phyloP scores from a whole-genome alignment of 1,140 invertebrate species.

The Neotoxoptera formosana region DNA sequence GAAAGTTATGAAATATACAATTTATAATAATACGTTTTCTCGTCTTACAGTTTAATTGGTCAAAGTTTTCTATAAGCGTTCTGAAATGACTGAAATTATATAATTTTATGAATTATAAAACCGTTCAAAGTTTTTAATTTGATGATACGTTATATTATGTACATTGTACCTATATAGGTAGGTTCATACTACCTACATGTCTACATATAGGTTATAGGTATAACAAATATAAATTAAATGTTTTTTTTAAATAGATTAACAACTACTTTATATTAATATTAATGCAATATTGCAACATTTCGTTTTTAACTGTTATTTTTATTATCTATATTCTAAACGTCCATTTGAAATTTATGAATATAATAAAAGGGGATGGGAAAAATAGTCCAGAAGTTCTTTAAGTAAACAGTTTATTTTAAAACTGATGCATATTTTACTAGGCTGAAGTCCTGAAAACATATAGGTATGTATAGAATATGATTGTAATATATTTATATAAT shows the following conservation, averaged over 20 bases:
- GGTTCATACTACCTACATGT: background rate
- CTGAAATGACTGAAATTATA: too few species aligned
- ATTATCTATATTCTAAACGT: background rate
- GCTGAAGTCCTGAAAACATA: background rate
- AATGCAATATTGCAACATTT: background rate
- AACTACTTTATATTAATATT: background rate
- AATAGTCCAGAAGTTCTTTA: background rate
- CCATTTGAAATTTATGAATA: background rate
- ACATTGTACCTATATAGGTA: background rate
- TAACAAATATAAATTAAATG: background rate
- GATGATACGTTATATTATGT: background rate
- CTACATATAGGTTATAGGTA: background rate
- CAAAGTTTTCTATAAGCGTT: background rate
- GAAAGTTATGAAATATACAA: background rate
- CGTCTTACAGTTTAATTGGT: background rate
- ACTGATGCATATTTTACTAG: conserved; percentile 4
- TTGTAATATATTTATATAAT: background rate
- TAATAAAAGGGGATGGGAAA: background rate
- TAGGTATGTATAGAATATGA: background rate
- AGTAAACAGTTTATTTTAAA: conserved; percentile 4
- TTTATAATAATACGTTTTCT: background rate
- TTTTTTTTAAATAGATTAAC: background rate
- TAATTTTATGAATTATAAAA: too few species aligned
- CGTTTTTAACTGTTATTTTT: background rate
- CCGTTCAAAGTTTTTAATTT: background rate